phyloP scores from a whole-genome alignment of 1,140 invertebrate species.

The Semibalanus balanoides region DNA sequence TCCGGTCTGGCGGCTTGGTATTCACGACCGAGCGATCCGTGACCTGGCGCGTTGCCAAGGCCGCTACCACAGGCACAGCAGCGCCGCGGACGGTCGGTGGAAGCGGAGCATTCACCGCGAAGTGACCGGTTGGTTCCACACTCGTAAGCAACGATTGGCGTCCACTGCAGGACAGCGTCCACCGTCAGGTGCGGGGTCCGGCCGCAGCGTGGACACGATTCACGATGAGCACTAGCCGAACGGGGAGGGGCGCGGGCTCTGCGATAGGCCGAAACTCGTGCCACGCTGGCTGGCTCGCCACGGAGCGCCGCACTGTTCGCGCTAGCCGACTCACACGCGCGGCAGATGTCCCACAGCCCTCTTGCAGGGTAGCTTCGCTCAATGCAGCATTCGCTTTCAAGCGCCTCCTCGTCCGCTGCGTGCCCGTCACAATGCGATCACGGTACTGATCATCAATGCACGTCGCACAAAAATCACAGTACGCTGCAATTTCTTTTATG shows the following conservation, averaged over 20 bases:
- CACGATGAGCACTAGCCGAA: too few relatives aligned
- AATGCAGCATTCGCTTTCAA: slow-evolving; percentile 13
- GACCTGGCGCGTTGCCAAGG: too few relatives aligned
- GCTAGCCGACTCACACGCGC: slow-evolving; percentile 7
- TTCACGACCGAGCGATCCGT: too few relatives aligned
- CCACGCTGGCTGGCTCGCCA: neutral
- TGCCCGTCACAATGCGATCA: slow-evolving; percentile 6
- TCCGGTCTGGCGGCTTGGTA: too few relatives aligned
- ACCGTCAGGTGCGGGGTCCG: neutral
- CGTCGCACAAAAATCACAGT: slow-evolving; percentile 8
- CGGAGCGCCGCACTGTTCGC: neutral
- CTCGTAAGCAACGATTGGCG: neutral
- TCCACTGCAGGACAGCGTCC: neutral
- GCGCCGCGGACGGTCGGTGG: too few relatives aligned
- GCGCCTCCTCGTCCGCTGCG: slow-evolving; percentile 8
- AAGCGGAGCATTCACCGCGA: slow-evolving; percentile 3
- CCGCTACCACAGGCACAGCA: too few relatives aligned
- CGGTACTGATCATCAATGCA: neutral
- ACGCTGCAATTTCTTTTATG: neutral
- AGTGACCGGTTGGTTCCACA: slow-evolving; percentile 7
- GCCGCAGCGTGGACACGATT: neutral
- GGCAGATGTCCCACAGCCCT: slow-evolving; percentile 11
- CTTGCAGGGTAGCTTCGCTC: slow-evolving; percentile 7
- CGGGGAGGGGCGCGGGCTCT: neutral
- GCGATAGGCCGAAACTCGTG: neutral